phyloP scores from a whole-genome alignment of 2,888 invertebrate species.

The Megalurothrips usitatus region DNA sequence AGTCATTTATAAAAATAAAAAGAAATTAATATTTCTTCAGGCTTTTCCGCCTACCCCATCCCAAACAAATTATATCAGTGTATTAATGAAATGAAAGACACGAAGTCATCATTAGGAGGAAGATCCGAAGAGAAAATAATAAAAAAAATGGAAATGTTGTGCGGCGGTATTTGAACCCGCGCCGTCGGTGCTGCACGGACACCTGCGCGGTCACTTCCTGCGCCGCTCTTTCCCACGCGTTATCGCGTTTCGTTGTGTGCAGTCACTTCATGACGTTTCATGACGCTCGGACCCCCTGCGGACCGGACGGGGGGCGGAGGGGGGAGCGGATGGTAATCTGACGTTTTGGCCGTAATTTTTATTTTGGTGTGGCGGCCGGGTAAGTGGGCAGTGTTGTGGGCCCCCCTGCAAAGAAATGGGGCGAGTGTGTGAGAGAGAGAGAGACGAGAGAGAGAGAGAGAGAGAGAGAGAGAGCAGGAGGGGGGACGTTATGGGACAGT shows the following conservation, averaged over 20 bases:
- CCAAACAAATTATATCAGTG: no score
- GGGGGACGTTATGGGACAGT: not conserved
- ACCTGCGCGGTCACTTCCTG: slow-evolving; percentile 12
- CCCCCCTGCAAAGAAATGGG: not conserved
- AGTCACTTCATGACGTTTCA: slow-evolving; percentile 17
- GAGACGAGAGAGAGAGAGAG: not conserved
- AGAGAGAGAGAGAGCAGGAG: not conserved
- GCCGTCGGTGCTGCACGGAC: not conserved
- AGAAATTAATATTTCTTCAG: no score
- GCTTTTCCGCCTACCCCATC: no score
- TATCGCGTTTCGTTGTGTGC: not conserved
- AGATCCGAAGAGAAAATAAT: no score
- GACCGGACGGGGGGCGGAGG: not conserved
- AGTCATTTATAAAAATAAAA: no score
- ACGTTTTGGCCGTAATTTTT: not conserved
- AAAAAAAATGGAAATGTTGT: no score
- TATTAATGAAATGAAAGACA: no score
- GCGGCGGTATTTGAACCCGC: not conserved
- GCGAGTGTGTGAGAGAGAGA: not conserved
- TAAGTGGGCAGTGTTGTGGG: not conserved
- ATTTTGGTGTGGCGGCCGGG: not conserved
- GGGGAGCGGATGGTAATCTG: not conserved
- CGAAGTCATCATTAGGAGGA: no score
- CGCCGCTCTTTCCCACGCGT: not conserved
- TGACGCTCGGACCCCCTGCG: not conserved